A percentile compares a stretch with the other conserved stretches of the same genome.
Conservation (phyloP, 2,888 invertebrate genomes). For the Hofmannophila pseudospretella region DNA sequence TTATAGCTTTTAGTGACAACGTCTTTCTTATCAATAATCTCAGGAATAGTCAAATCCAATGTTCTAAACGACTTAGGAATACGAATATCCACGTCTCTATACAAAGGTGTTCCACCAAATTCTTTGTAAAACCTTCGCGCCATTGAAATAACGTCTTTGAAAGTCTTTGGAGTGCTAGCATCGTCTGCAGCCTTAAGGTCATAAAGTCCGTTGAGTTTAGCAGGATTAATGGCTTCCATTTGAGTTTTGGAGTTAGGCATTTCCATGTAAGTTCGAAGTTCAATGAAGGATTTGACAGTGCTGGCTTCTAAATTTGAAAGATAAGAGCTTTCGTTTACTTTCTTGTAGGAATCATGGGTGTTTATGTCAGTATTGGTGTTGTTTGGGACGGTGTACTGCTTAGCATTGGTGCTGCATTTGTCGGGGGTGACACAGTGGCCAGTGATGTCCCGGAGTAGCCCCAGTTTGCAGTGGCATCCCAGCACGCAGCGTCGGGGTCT, state of each 20-base stretch:
- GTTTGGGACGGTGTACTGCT: not conserved
- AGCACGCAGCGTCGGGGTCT: slow-evolving; percentile 40
- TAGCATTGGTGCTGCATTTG: slow-evolving; percentile 16
- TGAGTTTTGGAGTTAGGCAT: not conserved
- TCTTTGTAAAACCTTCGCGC: not conserved
- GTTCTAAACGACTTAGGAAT: not conserved
- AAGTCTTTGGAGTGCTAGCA: not conserved
- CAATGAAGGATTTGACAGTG: not conserved
- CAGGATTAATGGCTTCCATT: not conserved
- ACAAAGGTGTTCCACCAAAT: not conserved
- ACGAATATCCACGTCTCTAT: not conserved
- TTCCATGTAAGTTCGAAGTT: not conserved
- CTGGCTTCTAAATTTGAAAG: not conserved
- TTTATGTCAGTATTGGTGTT: too few relatives aligned
- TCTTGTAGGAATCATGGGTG: not conserved
- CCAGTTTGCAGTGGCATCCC: slow-evolving; percentile 48
- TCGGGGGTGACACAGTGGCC: slow-evolving; percentile 28
- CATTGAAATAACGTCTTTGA: not conserved
- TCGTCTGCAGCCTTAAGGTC: too few relatives aligned
- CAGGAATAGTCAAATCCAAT: too few relatives aligned
- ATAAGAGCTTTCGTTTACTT: not conserved
- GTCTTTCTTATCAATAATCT: too few relatives aligned
- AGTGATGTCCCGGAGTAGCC: slow-evolving; percentile 30
- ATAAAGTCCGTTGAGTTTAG: not conserved
- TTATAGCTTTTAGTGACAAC: too few relatives aligned